Evolutionary conservation across 2,113 vertebrate species (phyloP).

Genomic region (Ardeotis arabs): DNA sequence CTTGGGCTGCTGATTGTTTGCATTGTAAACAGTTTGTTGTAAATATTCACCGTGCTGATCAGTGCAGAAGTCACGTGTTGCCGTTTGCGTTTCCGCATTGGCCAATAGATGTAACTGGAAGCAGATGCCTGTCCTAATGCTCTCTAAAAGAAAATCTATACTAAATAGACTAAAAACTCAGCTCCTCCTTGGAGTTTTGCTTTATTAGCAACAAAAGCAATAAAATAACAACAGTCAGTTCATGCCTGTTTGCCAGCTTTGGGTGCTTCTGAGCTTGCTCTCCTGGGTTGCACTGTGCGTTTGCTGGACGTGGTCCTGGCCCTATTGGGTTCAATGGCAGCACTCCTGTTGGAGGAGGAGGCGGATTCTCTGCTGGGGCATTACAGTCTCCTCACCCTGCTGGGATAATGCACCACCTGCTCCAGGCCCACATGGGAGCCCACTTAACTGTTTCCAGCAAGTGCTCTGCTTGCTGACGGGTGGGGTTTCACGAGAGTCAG

Average conservation of each 20-base stretch:
- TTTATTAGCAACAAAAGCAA: background rate
- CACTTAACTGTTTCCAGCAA: background rate
- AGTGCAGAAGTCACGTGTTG: conserved; percentile 45
- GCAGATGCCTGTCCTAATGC: conserved; percentile 51
- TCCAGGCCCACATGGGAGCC: background rate
- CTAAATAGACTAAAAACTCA: background rate
- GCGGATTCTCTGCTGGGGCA: background rate
- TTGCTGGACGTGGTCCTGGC: background rate
- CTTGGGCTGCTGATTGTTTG: conserved; percentile 62
- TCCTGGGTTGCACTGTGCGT: accelerated
- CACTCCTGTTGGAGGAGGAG: background rate
- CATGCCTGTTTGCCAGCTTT: background rate
- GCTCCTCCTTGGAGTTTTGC: conserved; percentile 11
- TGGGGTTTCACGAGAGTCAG: background rate
- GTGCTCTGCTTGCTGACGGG: background rate
- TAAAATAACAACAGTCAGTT: background rate
- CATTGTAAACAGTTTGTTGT: conserved; percentile 59
- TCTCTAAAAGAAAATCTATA: conserved; percentile 20
- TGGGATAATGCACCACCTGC: background rate
- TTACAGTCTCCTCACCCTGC: background rate
- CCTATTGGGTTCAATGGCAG: background rate
- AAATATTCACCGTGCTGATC: conserved; percentile 60
- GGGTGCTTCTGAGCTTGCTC: background rate
- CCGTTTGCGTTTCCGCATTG: conserved; percentile 17
- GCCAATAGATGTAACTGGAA: conserved; percentile 37